A percentile compares a stretch with the other conserved stretches of the same genome.
These are phyloP conservation scores for Crocidura indochinensis DNA, from an alignment of 2,797 vertebrate genomes.

Conservation along the genomic window DNA sequence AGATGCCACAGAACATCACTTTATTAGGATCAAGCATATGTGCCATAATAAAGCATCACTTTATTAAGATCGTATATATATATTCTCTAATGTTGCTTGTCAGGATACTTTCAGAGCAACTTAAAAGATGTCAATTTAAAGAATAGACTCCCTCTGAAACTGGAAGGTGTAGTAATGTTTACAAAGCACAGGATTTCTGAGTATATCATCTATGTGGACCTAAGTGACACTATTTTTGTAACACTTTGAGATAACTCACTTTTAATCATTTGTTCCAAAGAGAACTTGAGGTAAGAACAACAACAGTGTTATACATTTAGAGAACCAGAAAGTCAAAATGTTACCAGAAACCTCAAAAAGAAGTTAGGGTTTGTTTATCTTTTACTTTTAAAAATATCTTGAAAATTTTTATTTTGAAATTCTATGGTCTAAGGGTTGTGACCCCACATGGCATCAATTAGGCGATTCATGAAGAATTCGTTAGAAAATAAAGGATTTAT, in stretches of 20 bases:
- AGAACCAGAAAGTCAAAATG: background rate
- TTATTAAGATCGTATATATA: too few species aligned
- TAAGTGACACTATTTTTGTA: background rate
- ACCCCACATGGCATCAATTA: too few species aligned
- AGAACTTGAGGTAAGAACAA: background rate
- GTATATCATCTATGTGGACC: background rate
- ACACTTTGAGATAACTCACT: background rate
- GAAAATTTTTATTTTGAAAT: too few species aligned
- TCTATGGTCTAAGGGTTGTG: too few species aligned
- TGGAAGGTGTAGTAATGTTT: background rate
- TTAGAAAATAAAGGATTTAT: too few species aligned
- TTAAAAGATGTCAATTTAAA: background rate
- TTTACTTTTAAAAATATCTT: constrained; percentile 46
- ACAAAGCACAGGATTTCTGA: background rate
- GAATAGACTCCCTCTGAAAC: background rate
- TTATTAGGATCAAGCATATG: too few species aligned
- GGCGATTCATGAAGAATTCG: too few species aligned
- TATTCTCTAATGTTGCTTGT: too few species aligned
- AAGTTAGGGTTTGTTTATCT: background rate
- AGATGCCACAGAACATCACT: background rate
- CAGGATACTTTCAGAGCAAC: background rate
- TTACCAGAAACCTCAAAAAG: constrained; percentile 27
- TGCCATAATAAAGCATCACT: too few species aligned
- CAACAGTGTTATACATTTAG: constrained; percentile 5
- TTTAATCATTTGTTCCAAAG: background rate